A percentile compares a stretch with the other conserved stretches of the same genome.
Evolutionary conservation across 2,113 vertebrate genomes (phyloP).

Genomic region (Harpagus bidentatus): DNA sequence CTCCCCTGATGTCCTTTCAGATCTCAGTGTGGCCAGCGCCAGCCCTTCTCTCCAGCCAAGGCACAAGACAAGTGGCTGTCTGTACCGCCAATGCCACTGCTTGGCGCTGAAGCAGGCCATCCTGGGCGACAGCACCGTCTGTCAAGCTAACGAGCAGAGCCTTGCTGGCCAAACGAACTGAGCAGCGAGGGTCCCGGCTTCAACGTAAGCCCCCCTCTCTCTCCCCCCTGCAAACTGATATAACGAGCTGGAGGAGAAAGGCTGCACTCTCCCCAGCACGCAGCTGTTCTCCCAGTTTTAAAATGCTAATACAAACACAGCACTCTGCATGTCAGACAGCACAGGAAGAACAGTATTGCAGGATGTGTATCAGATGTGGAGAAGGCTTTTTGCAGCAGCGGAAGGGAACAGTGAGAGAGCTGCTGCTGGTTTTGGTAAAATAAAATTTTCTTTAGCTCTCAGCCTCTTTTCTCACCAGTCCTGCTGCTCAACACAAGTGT

Average conservation of each 20-base stretch:
- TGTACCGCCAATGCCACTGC: background rate
- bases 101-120: constrained; percentile 23
- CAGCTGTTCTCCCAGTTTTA: constrained; percentile 60
- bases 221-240: background rate
- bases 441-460: background rate
- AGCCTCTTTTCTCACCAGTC: background rate
- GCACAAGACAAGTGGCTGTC: constrained; percentile 32
- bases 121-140: constrained; percentile 43
- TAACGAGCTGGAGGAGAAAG: constrained; percentile 24
- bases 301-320: constrained; percentile 35
- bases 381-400: background rate
- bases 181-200: constrained; percentile 31
- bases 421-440: background rate
- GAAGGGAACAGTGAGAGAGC: background rate
- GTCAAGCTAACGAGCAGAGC: constrained; percentile 69
- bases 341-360: fast-evolving
- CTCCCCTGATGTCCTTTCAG: background rate
- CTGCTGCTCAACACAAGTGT: background rate
- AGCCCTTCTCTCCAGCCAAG: constrained; percentile 36
- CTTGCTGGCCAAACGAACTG: constrained; percentile 44
- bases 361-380: background rate
- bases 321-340: background rate
- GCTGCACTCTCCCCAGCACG: constrained; percentile 9
- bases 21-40: background rate
- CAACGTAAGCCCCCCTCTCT: background rate